phyloP scores from a whole-genome alignment of 2,888 invertebrate genomes.

The Metallyticus violacea region DNA sequence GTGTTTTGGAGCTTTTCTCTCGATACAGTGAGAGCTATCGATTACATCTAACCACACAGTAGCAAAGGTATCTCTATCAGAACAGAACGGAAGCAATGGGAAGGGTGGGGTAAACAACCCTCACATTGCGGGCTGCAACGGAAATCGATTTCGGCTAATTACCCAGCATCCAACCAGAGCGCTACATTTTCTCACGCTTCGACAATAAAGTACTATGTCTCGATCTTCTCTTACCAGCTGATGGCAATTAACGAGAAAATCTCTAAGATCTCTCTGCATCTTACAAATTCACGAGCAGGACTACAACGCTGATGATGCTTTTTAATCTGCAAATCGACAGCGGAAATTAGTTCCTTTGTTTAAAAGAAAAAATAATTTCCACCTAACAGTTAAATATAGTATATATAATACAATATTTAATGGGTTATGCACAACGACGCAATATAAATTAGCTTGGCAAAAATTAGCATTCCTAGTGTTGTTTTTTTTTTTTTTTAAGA shows the following conservation, averaged over 20 bases:
- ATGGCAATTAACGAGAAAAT: not conserved
- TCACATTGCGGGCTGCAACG: no score
- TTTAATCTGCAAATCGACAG: not conserved
- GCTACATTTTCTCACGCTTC: not conserved
- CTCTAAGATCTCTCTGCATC: not conserved
- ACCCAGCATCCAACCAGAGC: not conserved
- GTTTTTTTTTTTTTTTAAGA: no score
- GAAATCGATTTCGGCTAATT: not conserved
- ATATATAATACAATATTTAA: no score
- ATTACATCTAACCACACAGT: not conserved
- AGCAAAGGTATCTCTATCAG: not conserved
- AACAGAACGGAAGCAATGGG: not conserved
- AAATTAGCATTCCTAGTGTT: no score
- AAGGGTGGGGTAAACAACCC: not conserved
- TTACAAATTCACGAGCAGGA: not conserved
- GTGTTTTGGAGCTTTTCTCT: not conserved
- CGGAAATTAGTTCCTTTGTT: not conserved
- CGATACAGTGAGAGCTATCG: not conserved
- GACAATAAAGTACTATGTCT: not conserved
- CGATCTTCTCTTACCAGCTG: not conserved
- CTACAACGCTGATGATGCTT: not conserved
- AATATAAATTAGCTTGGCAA: no score
- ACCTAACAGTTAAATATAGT: no score
- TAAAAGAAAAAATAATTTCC: no score
- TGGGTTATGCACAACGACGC: no score